phyloP scores from a whole-genome alignment of 35 echinoderm and acorn worm genomes.

The Heliocidaris erythrogramma region DNA sequence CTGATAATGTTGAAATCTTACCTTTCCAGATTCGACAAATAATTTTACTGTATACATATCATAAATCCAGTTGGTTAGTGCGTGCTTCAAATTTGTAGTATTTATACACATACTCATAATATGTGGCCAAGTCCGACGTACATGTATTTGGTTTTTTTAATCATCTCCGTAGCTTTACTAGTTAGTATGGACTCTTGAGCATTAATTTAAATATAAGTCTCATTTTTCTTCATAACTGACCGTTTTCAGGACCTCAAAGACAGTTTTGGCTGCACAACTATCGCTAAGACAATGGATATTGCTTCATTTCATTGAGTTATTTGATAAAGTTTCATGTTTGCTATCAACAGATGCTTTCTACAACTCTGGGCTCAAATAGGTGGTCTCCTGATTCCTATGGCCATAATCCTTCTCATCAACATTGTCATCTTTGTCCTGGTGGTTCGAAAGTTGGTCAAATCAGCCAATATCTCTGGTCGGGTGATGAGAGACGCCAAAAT shows the following conservation, averaged over 20 bases:
- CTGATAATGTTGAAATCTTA: not conserved
- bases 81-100: not conserved
- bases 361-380: too few relatives aligned
- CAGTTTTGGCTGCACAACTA: not conserved
- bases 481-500: not conserved
- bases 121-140: not conserved
- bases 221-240: too few relatives aligned
- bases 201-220: too few relatives aligned
- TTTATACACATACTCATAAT: not conserved
- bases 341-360: not conserved
- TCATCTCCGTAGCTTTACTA: not conserved
- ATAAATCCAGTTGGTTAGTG: not conserved
- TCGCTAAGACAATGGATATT: not conserved
- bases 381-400: too few relatives aligned
- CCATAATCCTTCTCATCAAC: too few relatives aligned
- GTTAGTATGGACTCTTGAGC: not conserved
- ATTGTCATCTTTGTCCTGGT: too few relatives aligned
- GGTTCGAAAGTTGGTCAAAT: not conserved
- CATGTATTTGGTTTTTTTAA: not conserved
- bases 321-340: not conserved
- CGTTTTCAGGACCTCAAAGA: too few relatives aligned
- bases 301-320: not conserved
- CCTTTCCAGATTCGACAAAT: not conserved
- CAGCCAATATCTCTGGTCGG: not conserved
- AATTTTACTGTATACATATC: not conserved